Base-by-base conservation (phyloP, 2,888 invertebrate species). In the Noctuana brunneofusca region DNA sequence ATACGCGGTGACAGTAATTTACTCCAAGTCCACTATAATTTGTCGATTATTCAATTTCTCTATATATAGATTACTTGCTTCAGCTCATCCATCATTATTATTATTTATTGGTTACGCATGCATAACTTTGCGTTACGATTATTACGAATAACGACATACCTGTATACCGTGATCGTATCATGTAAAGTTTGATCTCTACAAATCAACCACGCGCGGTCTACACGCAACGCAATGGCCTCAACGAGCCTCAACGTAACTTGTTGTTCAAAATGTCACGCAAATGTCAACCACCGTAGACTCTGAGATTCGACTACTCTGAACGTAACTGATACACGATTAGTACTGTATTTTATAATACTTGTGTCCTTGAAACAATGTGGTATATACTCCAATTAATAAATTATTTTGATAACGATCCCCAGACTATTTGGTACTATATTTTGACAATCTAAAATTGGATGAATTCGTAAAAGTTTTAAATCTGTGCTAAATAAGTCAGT, bases 181-280 rank as follows among this genome's bases (percentile, higher is more conserved):
- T 41, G 41, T 43, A 18, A 43, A 16, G 5, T 46, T 46, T 18
- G 20, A 46, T 46, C 2, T 46, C 46, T 46, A 20, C 20, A 46
- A 46, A 46, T 11, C 20, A 11, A 20, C 20, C 46, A 46, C 46
- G 46, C 20, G 20, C 11, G 4, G 20, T 18, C 46, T 46, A 6
- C 46, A 20, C 46, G 46, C 12, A 20, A 46, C 46, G 46, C 20
- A 3, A 46, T 12, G 46, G 50, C 70, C 74, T 46, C 75, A 71
- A 74, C 75, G 64, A 30, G 66, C 20, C 68, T 66, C 67, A 65
- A 65, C 74, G 73, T 75, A 75, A 75, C 72, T 75, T 74, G 78
- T 74, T 66, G 70, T 69, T 75, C 70, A 63, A 85, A 87, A 86
- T 87, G 86, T 83, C 87, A 87, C 69, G 74, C 75, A 86, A 87